Conservation (phyloP, 2,113 vertebrate species). For the Cyanoliseus patagonus region DNA sequence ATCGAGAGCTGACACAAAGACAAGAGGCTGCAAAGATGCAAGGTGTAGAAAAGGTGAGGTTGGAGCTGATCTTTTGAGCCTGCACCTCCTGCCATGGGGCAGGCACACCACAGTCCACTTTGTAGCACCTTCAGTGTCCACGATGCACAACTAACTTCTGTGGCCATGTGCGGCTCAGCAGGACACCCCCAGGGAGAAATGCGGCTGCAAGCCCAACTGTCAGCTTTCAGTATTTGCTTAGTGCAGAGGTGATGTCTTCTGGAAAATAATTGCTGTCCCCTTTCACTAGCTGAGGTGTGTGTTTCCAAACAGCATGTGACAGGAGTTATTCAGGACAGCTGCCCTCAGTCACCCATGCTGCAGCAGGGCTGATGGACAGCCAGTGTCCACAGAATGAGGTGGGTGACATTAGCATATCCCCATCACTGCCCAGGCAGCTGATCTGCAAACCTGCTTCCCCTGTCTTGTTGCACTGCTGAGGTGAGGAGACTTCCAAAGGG, state of each 20-base stretch:
- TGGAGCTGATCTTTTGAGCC: not conserved
- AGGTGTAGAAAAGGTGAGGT: not conserved
- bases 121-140: not conserved
- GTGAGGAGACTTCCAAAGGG: not conserved
- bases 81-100: not conserved
- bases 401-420: not conserved
- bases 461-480: not conserved
- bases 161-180: fast-evolving
- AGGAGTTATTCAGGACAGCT: not conserved
- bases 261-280: not conserved
- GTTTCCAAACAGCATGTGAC: not conserved
- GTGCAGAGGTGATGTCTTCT: not conserved
- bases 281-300: not conserved
- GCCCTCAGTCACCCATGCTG: not conserved
- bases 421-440: not conserved
- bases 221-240: not conserved
- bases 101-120: fast-evolving
- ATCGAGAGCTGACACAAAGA: fast-evolving
- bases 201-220: not conserved
- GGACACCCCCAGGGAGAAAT: not conserved
- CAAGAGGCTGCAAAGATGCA: not conserved
- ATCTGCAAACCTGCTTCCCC: not conserved
- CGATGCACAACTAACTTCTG: not conserved
- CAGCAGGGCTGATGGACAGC: not conserved
- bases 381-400: fast-evolving